These are phyloP conservation scores for Linnaemya tessellans DNA, from an alignment of 2,888 invertebrate species.

Conservation along the genomic window DNA sequence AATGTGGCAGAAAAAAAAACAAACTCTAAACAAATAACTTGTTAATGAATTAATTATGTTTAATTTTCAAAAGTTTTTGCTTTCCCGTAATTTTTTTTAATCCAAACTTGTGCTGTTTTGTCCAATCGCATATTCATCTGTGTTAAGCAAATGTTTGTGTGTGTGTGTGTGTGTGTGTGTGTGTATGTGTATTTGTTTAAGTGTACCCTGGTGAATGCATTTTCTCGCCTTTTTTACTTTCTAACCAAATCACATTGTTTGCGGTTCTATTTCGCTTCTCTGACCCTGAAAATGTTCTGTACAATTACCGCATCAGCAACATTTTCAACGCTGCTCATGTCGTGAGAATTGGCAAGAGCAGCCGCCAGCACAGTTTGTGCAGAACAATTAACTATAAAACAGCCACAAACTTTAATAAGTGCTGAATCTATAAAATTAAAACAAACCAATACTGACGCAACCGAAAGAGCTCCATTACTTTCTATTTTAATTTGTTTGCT, in stretches of 20 bases:
- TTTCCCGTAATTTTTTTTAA: too few relatives aligned
- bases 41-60: too few relatives aligned
- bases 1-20: too few relatives aligned
- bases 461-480: too few relatives aligned
- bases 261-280: constrained; percentile 18
- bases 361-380: not conserved
- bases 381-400: not conserved
- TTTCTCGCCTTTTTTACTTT: not conserved
- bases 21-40: too few relatives aligned
- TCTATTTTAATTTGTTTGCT: too few relatives aligned
- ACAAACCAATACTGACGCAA: not conserved
- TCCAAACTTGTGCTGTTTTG: too few relatives aligned
- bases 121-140: too few relatives aligned
- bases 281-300: constrained; percentile 51
- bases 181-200: not conserved
- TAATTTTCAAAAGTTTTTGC: too few relatives aligned
- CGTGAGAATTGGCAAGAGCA: not conserved
- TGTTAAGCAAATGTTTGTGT: too few relatives aligned
- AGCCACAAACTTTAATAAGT: not conserved
- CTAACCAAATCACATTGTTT: constrained; percentile 1
- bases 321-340: not conserved
- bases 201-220: not conserved
- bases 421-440: not conserved
- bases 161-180: not conserved
- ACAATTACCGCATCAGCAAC: not conserved